Percentiles rank a stretch among this genome's conserved stretches.
These are phyloP conservation scores for Diadophis punctatus DNA, from an alignment of 2,113 vertebrate genomes.

Conservation along the genomic window DNA sequence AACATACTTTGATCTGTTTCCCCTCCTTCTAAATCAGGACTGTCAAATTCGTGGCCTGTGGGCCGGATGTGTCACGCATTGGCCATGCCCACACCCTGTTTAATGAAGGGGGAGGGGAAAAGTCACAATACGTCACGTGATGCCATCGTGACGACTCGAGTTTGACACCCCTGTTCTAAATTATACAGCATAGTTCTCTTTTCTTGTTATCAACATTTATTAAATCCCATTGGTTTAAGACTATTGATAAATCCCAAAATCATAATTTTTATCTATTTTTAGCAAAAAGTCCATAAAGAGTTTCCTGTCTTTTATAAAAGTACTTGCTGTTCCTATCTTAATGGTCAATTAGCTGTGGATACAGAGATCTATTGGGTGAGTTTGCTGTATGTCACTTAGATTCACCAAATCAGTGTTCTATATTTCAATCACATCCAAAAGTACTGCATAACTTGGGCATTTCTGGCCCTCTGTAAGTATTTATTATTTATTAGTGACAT, in stretches of 20 bases:
- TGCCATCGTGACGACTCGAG: too few species aligned
- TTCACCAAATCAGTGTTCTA: neutral
- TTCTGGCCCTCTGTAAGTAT: slow-evolving; percentile 43
- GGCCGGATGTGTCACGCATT: too few species aligned
- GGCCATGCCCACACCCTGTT: too few species aligned
- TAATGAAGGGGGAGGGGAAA: too few species aligned
- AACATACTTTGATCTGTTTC: neutral
- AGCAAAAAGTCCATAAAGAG: neutral
- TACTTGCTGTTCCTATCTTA: neutral
- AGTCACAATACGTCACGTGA: too few species aligned
- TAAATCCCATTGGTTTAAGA: too few species aligned
- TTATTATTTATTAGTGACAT: too few species aligned
- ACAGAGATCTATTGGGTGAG: neutral
- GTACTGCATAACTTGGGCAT: slow-evolving; percentile 26
- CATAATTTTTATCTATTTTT: neutral
- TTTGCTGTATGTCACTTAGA: neutral
- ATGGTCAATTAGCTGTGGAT: neutral
- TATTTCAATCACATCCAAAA: neutral
- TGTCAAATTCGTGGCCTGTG: too few species aligned
- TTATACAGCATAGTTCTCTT: neutral
- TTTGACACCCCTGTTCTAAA: neutral
- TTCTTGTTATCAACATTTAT: neutral
- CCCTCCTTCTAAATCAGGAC: too few species aligned
- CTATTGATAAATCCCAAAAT: neutral
- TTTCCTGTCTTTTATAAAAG: neutral